Base-by-base conservation (phyloP, 2,888 invertebrate species). In the Archips xylosteana region DNA sequence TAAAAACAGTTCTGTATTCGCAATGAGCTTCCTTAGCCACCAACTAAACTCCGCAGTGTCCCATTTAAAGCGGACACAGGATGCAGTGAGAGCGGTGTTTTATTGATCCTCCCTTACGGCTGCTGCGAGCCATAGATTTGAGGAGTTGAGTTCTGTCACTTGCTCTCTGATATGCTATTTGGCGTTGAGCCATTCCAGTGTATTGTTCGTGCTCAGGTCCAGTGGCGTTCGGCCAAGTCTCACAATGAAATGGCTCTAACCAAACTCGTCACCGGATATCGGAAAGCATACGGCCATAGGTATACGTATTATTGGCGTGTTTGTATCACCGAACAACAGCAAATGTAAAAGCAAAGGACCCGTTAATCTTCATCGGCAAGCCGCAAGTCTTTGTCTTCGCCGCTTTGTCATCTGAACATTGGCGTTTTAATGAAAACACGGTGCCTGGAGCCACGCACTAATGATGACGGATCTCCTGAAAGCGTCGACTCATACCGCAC, bases 401-500 rank as follows among this genome's bases (percentile, higher is more conserved):
- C 75, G 83, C 80, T 86, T 87, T 88, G 87, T 88, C 85, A 85
- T 89, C 87, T 84, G 85, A 87, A 89, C 88, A 89, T 89, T 86
- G 89, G 85, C 80, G 87, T 91, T 88, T 88, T 89, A 92, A 92
- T 92, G 92, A 92, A 92, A 91, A 88, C 89, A 82, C 84, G 80
- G 79, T 84, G 90, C 92, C 89, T 81, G 85, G 80, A 91, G 91
- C 89, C 81, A 79, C 83, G 81, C 88, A 80, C 89, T 93, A 92
- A 93, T 92, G 92, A 94, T 90, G 91, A 91, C 90, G 88, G 89
- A 90, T 91, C 87, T 85, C 77, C 84, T 89, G 89, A 92, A 91
- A 91, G 89, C 89, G 88, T 85, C 83, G 82, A 83, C 85, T 86
- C 82, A 84, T 83, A 83, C 86, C 83, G 82, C 78, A 78, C 84